These are phyloP conservation scores for Lepidostoma basale DNA, from an alignment of 1,140 invertebrate genomes.

Conservation along the genomic window DNA sequence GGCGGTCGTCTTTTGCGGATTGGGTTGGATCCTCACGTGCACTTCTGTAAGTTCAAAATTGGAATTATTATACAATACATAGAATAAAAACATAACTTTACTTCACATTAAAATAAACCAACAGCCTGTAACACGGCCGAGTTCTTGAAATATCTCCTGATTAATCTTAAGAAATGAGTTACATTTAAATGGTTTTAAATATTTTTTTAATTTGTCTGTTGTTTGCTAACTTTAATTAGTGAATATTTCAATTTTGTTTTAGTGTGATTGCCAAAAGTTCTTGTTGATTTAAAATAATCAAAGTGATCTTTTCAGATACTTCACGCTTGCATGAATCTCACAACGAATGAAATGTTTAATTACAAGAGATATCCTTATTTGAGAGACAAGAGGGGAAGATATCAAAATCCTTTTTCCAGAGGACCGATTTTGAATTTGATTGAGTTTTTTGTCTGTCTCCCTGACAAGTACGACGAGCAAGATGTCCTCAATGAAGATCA, in stretches of 20 bases:
- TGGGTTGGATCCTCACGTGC: slow-evolving; percentile 85
- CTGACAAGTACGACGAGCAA: slow-evolving; percentile 74
- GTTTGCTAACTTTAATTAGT: too few relatives aligned
- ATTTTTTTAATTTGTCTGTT: too few relatives aligned
- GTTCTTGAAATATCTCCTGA: too few relatives aligned
- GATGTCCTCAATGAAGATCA: slow-evolving; percentile 73
- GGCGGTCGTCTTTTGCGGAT: slow-evolving; percentile 80
- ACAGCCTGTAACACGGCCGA: too few relatives aligned
- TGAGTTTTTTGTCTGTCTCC: slow-evolving; percentile 86
- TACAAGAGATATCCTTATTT: slow-evolving; percentile 89
- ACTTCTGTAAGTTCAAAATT: slow-evolving; percentile 76
- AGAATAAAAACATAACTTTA: slow-evolving; percentile 11
- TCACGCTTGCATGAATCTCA: slow-evolving; percentile 89
- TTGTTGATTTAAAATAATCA: too few relatives aligned
- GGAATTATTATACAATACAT: too few relatives aligned
- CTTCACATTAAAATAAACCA: too few relatives aligned
- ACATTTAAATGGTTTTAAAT: too few relatives aligned
- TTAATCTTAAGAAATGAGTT: too few relatives aligned
- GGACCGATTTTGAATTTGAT: slow-evolving; percentile 85
- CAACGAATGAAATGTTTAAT: slow-evolving; percentile 94
- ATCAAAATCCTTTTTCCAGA: slow-evolving; percentile 87
- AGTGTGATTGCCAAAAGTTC: too few relatives aligned
- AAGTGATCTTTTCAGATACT: slow-evolving; percentile 71
- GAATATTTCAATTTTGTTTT: too few relatives aligned
- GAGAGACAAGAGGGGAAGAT: slow-evolving; percentile 83